phyloP scores from a whole-genome alignment of 2,888 invertebrate genomes.

The Andrena chrysosceles region DNA sequence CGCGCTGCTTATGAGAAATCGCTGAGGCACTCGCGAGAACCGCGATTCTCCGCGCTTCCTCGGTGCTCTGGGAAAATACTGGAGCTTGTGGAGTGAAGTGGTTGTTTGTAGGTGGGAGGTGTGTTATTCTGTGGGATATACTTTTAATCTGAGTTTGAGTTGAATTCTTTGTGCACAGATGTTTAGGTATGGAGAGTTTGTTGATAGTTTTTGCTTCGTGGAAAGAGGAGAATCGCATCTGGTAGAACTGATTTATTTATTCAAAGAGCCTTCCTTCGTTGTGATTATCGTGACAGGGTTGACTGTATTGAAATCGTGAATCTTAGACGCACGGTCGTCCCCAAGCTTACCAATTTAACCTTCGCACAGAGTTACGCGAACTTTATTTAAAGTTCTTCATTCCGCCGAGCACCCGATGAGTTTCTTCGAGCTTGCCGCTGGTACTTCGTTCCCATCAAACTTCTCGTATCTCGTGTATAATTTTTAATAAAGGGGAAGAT shows the following conservation, averaged over 20 bases:
- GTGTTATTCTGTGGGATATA: too few relatives aligned
- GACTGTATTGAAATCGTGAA: slow-evolving; percentile 49
- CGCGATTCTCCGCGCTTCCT: neutral
- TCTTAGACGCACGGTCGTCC: slow-evolving; percentile 1
- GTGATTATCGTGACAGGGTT: slow-evolving; percentile 29
- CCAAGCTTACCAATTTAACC: slow-evolving; percentile 52
- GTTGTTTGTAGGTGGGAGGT: too few relatives aligned
- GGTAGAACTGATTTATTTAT: too few relatives aligned
- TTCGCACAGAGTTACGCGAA: slow-evolving; percentile 31
- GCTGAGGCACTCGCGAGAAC: slow-evolving; percentile 1
- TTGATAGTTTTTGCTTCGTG: neutral
- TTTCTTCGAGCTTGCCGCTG: slow-evolving; percentile 17
- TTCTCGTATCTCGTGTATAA: slow-evolving; percentile 42
- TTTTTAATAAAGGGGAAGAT: slow-evolving; percentile 57
- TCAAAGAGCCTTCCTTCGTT: neutral
- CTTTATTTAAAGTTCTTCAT: slow-evolving; percentile 57
- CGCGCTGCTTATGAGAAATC: slow-evolving; percentile 28
- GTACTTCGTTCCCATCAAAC: slow-evolving; percentile 51
- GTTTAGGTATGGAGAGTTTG: too few relatives aligned
- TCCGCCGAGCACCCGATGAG: slow-evolving; percentile 38
- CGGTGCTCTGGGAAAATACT: neutral
- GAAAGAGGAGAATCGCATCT: neutral
- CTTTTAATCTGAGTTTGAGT: too few relatives aligned
- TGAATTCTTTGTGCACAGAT: too few relatives aligned
- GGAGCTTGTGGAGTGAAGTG: neutral